These are phyloP conservation scores for Drosophila neoperkinsi DNA, from an alignment of 2,888 invertebrate species.

Conservation along the genomic window DNA sequence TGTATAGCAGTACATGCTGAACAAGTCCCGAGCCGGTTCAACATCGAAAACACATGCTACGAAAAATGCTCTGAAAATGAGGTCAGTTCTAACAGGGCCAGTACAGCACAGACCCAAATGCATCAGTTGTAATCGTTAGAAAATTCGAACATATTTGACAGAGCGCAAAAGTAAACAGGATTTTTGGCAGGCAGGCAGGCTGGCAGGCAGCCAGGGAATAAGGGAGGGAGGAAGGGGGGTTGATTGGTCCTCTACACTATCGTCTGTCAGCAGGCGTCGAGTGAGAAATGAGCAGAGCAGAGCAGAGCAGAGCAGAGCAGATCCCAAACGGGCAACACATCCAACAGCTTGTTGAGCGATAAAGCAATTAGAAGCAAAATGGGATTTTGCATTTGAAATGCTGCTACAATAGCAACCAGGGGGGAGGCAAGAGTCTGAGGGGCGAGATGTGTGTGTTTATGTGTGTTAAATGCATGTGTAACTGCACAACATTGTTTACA, in stretches of 20 bases:
- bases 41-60: conserved; percentile 81
- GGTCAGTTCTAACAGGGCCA: conserved; percentile 58
- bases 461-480: conserved; percentile 14
- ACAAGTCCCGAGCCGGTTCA: conserved; percentile 59
- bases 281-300: conserved; percentile 73
- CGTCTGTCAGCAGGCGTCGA: conserved; percentile 62
- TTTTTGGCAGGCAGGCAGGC: conserved; percentile 20
- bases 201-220: background rate
- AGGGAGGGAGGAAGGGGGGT: conserved; percentile 24
- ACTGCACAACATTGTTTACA: conserved; percentile 72
- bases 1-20: conserved; percentile 36
- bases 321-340: conserved; percentile 40
- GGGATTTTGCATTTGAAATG: conserved; percentile 80
- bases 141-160: conserved; percentile 83
- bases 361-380: conserved; percentile 82
- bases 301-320: conserved; percentile 29
- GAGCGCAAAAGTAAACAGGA: conserved; percentile 82
- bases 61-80: conserved; percentile 74
- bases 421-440: background rate
- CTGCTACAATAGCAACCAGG: conserved; percentile 61
- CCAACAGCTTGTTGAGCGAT: conserved; percentile 82
- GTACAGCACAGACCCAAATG: conserved; percentile 3
- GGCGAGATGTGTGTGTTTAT: background rate
- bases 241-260: conserved; percentile 26
- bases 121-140: conserved; percentile 78